Conservation (phyloP, 2,888 invertebrate genomes). For the Arge pagana region DNA sequence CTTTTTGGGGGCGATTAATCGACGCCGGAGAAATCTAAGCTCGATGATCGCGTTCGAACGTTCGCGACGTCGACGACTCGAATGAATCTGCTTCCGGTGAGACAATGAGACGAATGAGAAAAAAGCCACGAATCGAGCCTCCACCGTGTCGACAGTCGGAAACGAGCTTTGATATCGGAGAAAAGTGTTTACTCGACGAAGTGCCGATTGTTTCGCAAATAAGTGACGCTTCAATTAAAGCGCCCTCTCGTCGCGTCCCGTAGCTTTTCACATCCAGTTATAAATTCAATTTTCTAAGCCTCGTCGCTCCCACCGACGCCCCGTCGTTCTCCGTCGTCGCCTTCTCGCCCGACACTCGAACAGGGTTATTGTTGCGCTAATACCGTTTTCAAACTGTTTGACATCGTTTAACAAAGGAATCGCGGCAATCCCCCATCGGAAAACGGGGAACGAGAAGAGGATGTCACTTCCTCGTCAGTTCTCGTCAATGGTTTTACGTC, state of each 20-base stretch:
- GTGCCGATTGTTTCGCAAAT: slow-evolving; percentile 20
- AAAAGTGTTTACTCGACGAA: slow-evolving; percentile 17
- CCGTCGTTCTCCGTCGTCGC: neutral
- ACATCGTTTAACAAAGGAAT: slow-evolving; percentile 18
- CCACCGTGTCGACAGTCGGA: too few relatives aligned
- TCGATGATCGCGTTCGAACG: too few relatives aligned
- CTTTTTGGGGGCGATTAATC: too few relatives aligned
- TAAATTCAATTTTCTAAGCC: slow-evolving; percentile 20
- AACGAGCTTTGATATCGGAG: slow-evolving; percentile 14
- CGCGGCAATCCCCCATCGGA: slow-evolving; percentile 3
- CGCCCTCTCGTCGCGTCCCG: neutral
- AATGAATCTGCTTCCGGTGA: too few relatives aligned
- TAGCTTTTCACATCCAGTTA: slow-evolving; percentile 10
- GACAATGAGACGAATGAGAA: too few relatives aligned
- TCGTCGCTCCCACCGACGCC: neutral
- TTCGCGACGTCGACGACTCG: too few relatives aligned
- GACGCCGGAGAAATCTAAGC: too few relatives aligned
- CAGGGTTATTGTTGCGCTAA: slow-evolving; percentile 15
- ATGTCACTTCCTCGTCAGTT: slow-evolving; percentile 14
- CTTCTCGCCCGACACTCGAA: neutral
- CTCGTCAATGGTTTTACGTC: too few relatives aligned
- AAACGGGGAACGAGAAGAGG: neutral
- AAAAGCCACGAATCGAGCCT: too few relatives aligned
- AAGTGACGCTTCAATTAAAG: slow-evolving; percentile 22
- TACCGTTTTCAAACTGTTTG: slow-evolving; percentile 17